These are phyloP conservation scores for Nycteola revayana DNA, from an alignment of 2,888 invertebrate species.

Conservation along the genomic window DNA sequence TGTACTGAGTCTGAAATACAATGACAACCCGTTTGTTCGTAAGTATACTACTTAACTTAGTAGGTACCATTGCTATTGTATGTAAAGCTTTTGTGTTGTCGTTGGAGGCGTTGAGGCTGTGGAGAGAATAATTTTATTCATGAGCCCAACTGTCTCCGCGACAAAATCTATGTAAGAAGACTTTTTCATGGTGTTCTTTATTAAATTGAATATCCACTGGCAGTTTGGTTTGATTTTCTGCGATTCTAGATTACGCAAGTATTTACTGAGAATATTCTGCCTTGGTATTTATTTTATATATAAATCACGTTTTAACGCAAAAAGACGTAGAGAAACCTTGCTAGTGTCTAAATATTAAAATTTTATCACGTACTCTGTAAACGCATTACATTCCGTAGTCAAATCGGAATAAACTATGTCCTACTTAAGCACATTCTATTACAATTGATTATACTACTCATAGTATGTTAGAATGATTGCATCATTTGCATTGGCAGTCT, in stretches of 20 bases:
- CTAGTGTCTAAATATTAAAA: conserved; percentile 16
- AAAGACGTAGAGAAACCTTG: conserved; percentile 2
- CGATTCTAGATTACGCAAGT: no score
- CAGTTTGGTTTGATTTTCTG: no score
- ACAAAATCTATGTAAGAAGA: conserved; percentile 19
- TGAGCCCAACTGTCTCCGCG: conserved; percentile 21
- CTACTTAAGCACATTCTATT: no score
- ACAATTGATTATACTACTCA: no score
- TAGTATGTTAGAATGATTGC: conserved; percentile 9
- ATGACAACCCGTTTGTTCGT: conserved; percentile 42
- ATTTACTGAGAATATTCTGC: no score
- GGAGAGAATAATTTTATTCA: conserved; percentile 31
- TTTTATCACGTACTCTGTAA: conserved; percentile 20
- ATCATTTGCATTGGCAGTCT: conserved; percentile 19
- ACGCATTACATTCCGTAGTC: conserved; percentile 16
- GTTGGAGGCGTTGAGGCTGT: conserved; percentile 31
- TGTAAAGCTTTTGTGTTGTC: conserved; percentile 39
- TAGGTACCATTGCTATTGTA: conserved; percentile 1
- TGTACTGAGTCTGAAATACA: conserved; percentile 28
- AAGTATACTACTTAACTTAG: background rate
- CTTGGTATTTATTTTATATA: no score
- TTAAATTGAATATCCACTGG: no score
- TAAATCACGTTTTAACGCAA: background rate
- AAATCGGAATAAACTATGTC: conserved; percentile 6
- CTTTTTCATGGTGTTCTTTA: conserved; percentile 8